These are phyloP conservation scores for Mastacembelus armatus DNA, from an alignment of 2,797 vertebrate genomes.

Conservation along the genomic window DNA sequence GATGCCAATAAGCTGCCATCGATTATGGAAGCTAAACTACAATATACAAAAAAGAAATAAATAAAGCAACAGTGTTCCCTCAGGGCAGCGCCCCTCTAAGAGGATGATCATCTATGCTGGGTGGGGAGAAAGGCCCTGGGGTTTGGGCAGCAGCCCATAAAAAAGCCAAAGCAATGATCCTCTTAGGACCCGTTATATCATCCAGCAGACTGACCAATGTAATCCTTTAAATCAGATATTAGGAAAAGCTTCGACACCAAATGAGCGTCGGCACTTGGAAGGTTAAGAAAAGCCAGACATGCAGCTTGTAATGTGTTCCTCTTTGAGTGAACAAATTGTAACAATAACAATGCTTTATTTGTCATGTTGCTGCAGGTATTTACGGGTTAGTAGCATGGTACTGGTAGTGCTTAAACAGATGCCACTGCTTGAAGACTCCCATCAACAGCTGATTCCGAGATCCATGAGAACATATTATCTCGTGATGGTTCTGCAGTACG, in stretches of 20 bases:
- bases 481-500: neutral
- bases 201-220: constrained; percentile 63
- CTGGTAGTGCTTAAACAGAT: too few relatives aligned
- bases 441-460: too few relatives aligned
- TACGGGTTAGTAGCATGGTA: too few relatives aligned
- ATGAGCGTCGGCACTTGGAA: constrained; percentile 45
- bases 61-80: constrained; percentile 22
- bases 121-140: constrained; percentile 55
- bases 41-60: neutral
- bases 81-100: constrained; percentile 35
- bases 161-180: constrained; percentile 78
- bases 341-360: neutral
- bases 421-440: too few relatives aligned
- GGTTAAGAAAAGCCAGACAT: constrained; percentile 30
- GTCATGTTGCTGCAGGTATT: too few relatives aligned
- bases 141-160: constrained; percentile 63
- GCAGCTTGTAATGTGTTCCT: constrained; percentile 5
- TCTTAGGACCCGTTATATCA: constrained; percentile 80
- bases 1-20: neutral
- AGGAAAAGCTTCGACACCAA: constrained; percentile 56
- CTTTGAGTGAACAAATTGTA: neutral
- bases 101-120: constrained; percentile 52
- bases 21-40: neutral
- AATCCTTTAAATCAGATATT: constrained; percentile 79
- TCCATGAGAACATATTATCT: too few relatives aligned